These are phyloP conservation scores for Muricea muricata DNA, from an alignment of 92 coral and sea anemone genomes.

Conservation along the genomic window DNA sequence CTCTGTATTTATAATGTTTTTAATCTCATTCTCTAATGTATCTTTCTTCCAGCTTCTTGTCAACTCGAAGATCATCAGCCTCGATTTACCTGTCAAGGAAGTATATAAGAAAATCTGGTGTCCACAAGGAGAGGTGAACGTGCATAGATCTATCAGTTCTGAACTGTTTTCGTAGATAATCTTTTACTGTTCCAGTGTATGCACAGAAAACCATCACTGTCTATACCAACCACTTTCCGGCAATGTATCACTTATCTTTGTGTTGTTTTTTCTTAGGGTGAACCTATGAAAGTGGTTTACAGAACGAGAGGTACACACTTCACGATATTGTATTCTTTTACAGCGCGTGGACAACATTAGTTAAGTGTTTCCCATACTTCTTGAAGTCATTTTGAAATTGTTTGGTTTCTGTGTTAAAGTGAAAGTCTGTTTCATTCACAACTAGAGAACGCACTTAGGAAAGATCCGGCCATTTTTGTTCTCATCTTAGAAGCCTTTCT, in stretches of 20 bases:
- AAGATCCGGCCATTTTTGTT: no score
- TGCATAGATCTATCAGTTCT: background rate
- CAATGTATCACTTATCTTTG: no score
- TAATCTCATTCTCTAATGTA: no score
- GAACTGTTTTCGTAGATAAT: background rate
- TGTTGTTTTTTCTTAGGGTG: constrained; percentile 87
- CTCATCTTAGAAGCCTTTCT: background rate
- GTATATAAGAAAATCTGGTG: constrained; percentile 99
- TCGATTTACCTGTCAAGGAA: constrained; percentile 95
- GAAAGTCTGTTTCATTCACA: constrained; percentile 79
- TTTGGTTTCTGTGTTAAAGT: constrained; percentile 93
- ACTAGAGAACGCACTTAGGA: background rate
- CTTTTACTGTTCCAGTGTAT: background rate
- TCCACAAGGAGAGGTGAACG: constrained; percentile 95
- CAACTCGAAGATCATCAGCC: constrained; percentile 92
- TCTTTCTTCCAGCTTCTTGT: constrained; percentile 76
- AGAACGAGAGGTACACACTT: constrained; percentile 98
- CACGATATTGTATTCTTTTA: background rate
- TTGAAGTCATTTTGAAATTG: constrained; percentile 88
- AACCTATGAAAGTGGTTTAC: constrained; percentile 93
- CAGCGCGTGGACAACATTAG: background rate
- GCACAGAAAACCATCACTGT: no score
- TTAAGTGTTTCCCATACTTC: constrained; percentile 6
- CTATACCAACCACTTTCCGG: no score
- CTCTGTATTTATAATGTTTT: no score